These are phyloP conservation scores for Oconnorella tubifera DNA, from an alignment of 2,888 invertebrate genomes.

Conservation along the genomic window DNA sequence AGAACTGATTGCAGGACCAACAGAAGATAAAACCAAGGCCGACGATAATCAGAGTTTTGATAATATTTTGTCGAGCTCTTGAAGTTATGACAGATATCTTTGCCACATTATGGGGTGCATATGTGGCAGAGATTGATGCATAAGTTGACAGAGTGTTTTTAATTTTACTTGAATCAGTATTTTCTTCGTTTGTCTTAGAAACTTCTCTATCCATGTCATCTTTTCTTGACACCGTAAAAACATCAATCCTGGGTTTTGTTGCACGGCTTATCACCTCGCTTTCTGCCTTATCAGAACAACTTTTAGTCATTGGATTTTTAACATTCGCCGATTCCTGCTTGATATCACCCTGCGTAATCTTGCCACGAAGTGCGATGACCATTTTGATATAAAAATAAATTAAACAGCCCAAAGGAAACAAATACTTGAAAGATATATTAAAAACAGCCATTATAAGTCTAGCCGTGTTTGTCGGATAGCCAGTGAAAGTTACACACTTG, in stretches of 20 bases:
- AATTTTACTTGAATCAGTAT: too few species aligned
- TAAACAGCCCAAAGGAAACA: constrained; percentile 27
- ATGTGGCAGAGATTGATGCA: neutral
- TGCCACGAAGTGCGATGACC: constrained; percentile 5
- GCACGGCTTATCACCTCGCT: too few species aligned
- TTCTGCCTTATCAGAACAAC: too few species aligned
- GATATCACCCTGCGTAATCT: too few species aligned
- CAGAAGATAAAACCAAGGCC: constrained; percentile 1
- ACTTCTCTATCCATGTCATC: neutral
- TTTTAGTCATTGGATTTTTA: too few species aligned
- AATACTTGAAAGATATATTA: constrained; percentile 27
- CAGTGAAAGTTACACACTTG: constrained; percentile 21
- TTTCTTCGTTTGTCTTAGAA: neutral
- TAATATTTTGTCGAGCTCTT: neutral
- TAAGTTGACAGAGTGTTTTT: too few species aligned
- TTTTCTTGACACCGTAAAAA: neutral
- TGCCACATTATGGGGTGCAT: too few species aligned
- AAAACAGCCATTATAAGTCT: constrained; percentile 19
- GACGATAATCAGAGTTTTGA: neutral
- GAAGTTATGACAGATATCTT: neutral
- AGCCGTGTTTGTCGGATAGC: constrained; percentile 18
- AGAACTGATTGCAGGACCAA: neutral
- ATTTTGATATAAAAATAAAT: constrained; percentile 29
- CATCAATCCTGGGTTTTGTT: too few species aligned
- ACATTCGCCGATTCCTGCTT: too few species aligned